These are phyloP conservation scores for Hemicentrotus pulcherrimus DNA, from an alignment of 35 echinoderm and acorn worm species.

Conservation along the genomic window DNA sequence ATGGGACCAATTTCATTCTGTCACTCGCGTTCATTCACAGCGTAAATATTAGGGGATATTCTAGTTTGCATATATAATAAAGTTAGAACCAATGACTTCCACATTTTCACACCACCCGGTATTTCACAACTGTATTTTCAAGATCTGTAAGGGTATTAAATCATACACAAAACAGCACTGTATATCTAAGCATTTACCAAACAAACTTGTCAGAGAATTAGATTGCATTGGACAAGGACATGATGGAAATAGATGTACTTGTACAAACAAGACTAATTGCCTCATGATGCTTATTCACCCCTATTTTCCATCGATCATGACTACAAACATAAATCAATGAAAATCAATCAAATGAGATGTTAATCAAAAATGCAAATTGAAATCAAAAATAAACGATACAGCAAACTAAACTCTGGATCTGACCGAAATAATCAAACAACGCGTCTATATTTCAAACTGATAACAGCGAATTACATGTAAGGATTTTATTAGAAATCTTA, in stretches of 20 bases:
- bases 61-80: background rate
- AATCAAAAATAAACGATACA: background rate
- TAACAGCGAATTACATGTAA: background rate
- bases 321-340: background rate
- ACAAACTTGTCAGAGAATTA: background rate
- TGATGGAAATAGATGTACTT: background rate
- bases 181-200: too few relatives aligned
- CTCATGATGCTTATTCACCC: background rate
- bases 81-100: too few relatives aligned
- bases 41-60: background rate
- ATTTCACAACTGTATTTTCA: background rate
- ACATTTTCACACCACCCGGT: background rate
- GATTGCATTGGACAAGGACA: background rate
- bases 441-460: background rate
- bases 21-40: background rate
- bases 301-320: background rate
- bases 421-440: background rate
- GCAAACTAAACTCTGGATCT: background rate
- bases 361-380: background rate
- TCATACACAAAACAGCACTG: too few relatives aligned
- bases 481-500: background rate
- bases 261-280: background rate
- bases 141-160: background rate
- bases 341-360: background rate
- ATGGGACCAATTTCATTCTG: background rate